Conservation (phyloP, 2,888 invertebrate genomes). For the Drosophila testacea region DNA sequence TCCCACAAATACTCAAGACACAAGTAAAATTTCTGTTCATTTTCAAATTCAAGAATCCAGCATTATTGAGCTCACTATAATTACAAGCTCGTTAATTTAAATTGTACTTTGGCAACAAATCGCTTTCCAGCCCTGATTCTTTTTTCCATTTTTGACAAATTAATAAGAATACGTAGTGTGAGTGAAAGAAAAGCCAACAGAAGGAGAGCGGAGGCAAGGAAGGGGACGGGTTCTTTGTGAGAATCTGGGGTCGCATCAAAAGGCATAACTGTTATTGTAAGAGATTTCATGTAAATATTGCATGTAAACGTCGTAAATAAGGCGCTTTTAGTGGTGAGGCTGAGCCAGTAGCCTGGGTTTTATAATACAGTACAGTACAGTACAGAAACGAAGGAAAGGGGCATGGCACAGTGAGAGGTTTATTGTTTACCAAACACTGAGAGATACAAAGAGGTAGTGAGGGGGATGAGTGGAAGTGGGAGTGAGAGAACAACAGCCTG, state of each 20-base stretch:
- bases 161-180: conserved; percentile 47
- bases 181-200: conserved; percentile 18
- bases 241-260: conserved; percentile 61
- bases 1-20: background rate
- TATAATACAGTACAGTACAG: conserved; percentile 17
- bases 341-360: conserved; percentile 22
- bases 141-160: conserved; percentile 57
- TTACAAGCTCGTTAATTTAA: background rate
- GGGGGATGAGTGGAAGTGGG: background rate
- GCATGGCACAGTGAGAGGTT: conserved; percentile 41
- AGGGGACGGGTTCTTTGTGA: conserved; percentile 23
- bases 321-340: conserved; percentile 69
- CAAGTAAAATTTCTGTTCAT: background rate
- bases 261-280: conserved; percentile 79
- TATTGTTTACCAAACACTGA: conserved; percentile 70
- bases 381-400: conserved; percentile 6
- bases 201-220: background rate
- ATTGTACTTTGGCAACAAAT: background rate
- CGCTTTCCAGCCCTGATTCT: conserved; percentile 40
- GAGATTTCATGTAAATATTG: conserved; percentile 80
- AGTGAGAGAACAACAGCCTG: conserved; percentile 6
- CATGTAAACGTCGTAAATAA: conserved; percentile 79
- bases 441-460: conserved; percentile 7
- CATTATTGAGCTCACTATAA: background rate
- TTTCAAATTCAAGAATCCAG: background rate